Percentiles rank a stretch among this genome's conserved stretches.
Conservation (phyloP, 2,113 vertebrate species). For the Arenaria interpres region DNA sequence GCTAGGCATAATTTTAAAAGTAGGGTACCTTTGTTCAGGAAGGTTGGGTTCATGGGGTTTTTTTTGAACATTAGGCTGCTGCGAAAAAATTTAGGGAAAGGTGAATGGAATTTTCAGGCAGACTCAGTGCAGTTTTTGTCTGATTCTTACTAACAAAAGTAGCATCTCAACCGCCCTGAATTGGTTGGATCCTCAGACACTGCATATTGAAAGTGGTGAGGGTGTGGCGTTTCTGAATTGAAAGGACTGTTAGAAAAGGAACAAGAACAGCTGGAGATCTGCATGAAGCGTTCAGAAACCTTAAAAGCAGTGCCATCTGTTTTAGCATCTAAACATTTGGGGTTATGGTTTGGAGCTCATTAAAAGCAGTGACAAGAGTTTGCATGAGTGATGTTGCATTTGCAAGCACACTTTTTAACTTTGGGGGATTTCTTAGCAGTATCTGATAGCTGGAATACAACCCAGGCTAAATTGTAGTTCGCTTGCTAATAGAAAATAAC, state of each 20-base stretch:
- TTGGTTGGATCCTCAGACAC: neutral
- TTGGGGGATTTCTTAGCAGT: neutral
- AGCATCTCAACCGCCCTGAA: neutral
- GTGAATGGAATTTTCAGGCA: neutral
- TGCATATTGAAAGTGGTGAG: neutral
- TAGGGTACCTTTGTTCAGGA: neutral
- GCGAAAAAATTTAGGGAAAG: neutral
- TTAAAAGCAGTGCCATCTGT: neutral
- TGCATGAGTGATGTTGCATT: neutral
- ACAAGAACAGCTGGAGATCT: neutral
- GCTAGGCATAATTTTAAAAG: neutral
- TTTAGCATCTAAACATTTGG: neutral
- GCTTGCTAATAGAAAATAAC: neutral
- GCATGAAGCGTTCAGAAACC: neutral
- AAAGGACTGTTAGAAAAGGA: neutral
- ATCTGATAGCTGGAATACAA: neutral
- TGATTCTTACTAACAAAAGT: neutral
- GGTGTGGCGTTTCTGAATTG: neutral
- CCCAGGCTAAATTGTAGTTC: neutral
- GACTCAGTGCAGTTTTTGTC: neutral
- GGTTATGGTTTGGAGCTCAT: neutral
- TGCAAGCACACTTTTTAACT: neutral
- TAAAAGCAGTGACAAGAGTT: neutral
- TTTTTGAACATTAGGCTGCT: neutral
- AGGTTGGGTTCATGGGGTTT: no score